Evolutionary conservation across 1,140 invertebrate species (phyloP), one percentile per base, ranked within the genome.

Genomic region (Hormaphis cornu): DNA sequence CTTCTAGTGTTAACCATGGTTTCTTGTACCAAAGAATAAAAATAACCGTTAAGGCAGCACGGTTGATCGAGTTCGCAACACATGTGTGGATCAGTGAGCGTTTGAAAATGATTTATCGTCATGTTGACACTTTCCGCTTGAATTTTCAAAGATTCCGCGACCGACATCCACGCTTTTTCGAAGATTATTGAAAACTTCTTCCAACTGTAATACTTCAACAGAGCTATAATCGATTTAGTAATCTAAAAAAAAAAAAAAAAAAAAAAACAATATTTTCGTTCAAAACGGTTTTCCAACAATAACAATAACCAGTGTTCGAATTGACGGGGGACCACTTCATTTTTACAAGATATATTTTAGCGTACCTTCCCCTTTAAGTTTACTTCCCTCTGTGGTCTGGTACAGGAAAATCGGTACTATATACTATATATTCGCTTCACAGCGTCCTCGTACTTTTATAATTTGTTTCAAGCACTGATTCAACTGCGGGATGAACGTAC

Each of bases 181-280:
- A 88, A 88, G n/a, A 98, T 82, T 52, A 98, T 89, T 18, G 90
- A 88, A 80, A 97, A 97, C 77, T 93, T 94, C 70, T 87, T 86
- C 95, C 95, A 98, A 73, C 89, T 87, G 79, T 92, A 95, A 79
- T 96, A 90, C 42, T 86, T 82, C 69, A 98, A 79, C 52, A 97
- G 79, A 1, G 94, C 86, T 75, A 97, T 87, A 58, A 97, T 87
- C 22, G 93, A 96, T 80, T 95, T 95, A 33, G 92, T 93, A 24
- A 96, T 91, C 85, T 91, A 80, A 71, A 44, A 72, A 71, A 40
- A 72, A 71, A 50, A n/a, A n/a, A n/a, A n/a, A n/a, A n/a, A n/a
- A n/a, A n/a, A n/a, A n/a, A n/a, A n/a, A n/a, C n/a, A n/a, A n/a
- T n/a, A n/a, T n/a, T n/a, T n/a, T n/a, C n/a, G n/a, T n/a, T n/a